Evolutionary conservation across 2,113 vertebrate species (phyloP).

Genomic region (Embiotoca jacksoni): DNA sequence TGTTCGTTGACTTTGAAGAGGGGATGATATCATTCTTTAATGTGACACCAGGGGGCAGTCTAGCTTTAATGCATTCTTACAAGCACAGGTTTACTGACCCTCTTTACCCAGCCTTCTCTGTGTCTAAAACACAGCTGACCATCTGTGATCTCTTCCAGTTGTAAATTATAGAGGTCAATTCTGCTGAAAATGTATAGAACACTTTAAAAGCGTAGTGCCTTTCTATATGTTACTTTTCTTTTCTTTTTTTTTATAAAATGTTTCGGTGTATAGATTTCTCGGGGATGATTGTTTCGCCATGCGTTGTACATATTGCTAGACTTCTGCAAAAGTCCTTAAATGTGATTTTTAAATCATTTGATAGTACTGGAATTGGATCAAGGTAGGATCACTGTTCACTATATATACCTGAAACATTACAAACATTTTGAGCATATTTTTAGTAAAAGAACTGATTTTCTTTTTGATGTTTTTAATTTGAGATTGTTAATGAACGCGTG

Average conservation of each 20-base stretch:
- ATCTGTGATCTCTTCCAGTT: slow-evolving; percentile 76
- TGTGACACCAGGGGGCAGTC: slow-evolving; percentile 77
- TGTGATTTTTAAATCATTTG: slow-evolving; percentile 34
- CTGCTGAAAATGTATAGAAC: slow-evolving; percentile 4
- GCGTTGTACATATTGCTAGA: background rate
- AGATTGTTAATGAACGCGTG: background rate
- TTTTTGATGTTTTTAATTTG: background rate
- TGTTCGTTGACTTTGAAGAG: slow-evolving; percentile 82
- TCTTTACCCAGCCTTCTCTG: slow-evolving; percentile 84
- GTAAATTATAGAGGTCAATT: slow-evolving; percentile 14
- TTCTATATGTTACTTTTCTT: slow-evolving; percentile 16
- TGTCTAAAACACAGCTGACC: slow-evolving; percentile 80
- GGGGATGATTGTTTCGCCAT: background rate
- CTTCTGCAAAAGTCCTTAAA: background rate
- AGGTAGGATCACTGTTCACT: background rate
- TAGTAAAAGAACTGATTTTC: background rate
- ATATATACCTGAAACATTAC: background rate
- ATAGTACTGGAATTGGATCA: slow-evolving; percentile 4
- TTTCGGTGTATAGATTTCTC: background rate
- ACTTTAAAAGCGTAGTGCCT: slow-evolving; percentile 14
- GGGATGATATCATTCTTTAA: slow-evolving; percentile 83
- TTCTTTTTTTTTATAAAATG: background rate
- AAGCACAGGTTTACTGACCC: slow-evolving; percentile 75
- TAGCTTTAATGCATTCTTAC: slow-evolving; percentile 79
- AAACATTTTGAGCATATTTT: background rate